Evolutionary conservation across 2,113 vertebrate genomes (phyloP).

Genomic region (Percopsis transmontana): DNA sequence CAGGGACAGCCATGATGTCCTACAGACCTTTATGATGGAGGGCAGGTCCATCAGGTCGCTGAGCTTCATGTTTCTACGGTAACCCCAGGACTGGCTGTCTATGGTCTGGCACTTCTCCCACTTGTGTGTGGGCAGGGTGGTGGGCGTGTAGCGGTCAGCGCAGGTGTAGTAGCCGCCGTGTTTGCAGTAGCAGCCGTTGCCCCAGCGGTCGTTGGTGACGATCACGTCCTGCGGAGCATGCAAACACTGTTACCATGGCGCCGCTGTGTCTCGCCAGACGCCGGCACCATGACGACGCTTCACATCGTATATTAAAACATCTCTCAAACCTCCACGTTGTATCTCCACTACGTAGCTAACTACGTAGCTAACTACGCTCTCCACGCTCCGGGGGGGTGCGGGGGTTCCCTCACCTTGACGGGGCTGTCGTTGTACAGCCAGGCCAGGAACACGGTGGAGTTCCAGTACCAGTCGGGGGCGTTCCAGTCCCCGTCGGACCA

Average conservation of each 20-base stretch:
- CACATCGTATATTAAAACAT: no score
- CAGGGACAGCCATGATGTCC: background rate
- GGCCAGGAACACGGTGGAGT: constrained; percentile 85
- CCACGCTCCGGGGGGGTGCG: no score
- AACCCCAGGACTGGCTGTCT: constrained; percentile 85
- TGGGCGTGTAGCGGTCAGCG: constrained; percentile 81
- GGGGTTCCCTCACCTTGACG: constrained; percentile 79
- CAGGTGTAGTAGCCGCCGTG: constrained; percentile 89
- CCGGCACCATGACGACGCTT: no score
- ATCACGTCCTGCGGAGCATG: constrained; percentile 77
- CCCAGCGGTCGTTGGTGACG: constrained; percentile 90
- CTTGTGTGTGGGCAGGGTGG: constrained; percentile 76
- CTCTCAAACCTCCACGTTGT: no score
- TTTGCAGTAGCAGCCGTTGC: constrained; percentile 78
- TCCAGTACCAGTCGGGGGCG: constrained; percentile 86
- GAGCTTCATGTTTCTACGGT: constrained; percentile 78
- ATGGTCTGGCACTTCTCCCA: constrained; percentile 90
- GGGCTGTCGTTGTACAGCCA: constrained; percentile 92
- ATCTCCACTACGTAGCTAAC: no score
- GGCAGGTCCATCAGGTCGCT: constrained; percentile 65
- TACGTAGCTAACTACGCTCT: no score
- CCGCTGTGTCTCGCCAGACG: no score
- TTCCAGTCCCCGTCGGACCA: constrained; percentile 93
- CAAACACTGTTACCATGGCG: background rate
- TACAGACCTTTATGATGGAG: constrained; percentile 76